A percentile compares a stretch with the other conserved stretches of the same genome.
Conservation (phyloP, 2,888 invertebrate genomes). For the Rhynchonema sp. region DNA sequence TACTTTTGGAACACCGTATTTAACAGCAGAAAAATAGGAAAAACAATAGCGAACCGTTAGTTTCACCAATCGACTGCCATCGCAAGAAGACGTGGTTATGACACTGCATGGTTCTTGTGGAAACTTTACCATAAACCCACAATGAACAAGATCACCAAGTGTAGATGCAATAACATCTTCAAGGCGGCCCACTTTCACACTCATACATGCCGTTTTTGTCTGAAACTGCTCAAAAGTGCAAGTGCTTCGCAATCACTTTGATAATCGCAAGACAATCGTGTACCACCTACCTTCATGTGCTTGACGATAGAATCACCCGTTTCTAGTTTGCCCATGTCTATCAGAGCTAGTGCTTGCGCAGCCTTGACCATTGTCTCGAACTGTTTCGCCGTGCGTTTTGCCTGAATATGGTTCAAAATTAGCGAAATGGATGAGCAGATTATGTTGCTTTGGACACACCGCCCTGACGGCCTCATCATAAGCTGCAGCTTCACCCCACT, state of each 20-base stretch:
- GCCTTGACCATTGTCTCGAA: neutral
- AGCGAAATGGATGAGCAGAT: too few species aligned
- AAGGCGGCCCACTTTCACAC: neutral
- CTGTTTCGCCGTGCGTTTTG: neutral
- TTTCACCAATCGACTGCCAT: neutral
- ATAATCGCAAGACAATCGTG: too few species aligned
- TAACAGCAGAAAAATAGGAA: too few species aligned
- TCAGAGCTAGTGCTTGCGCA: neutral
- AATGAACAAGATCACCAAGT: neutral
- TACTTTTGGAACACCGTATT: too few species aligned
- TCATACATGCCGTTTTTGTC: neutral
- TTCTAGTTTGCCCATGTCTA: neutral
- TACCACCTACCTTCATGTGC: neutral
- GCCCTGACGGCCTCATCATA: neutral
- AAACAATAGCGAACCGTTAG: too few species aligned
- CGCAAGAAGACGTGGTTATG: neutral
- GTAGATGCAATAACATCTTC: neutral
- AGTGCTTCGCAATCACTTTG: too few species aligned
- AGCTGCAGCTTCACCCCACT: neutral
- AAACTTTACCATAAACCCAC: neutral
- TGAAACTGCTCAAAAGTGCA: neutral
- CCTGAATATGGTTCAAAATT: too few species aligned
- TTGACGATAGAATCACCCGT: neutral
- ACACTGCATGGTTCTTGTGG: neutral
- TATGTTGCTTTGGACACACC: too few species aligned